phyloP scores from a whole-genome alignment of 2,113 vertebrate species.

The Helogale parvula region DNA sequence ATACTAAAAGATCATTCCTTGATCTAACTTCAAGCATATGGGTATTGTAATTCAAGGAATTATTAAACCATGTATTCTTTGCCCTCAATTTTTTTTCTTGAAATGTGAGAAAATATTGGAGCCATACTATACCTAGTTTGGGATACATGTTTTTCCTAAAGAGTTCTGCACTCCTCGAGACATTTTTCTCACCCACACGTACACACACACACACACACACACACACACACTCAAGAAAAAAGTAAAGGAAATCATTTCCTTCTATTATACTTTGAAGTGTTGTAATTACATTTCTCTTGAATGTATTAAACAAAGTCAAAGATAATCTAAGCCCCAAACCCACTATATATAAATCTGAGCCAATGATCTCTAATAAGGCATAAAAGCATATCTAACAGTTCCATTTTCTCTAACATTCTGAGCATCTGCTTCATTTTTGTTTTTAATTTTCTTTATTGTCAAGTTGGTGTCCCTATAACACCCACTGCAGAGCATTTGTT shows the following conservation, averaged over 20 bases:
- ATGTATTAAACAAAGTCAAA: constrained; percentile 7
- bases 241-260: constrained; percentile 22
- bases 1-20: not conserved
- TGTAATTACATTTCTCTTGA: constrained; percentile 23
- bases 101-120: not conserved
- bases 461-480: too few species aligned
- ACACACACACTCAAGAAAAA: not conserved
- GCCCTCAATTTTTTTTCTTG: not conserved
- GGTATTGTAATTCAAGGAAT: not conserved
- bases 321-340: not conserved
- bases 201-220: too few species aligned
- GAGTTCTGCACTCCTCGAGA: not conserved
- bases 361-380: not conserved
- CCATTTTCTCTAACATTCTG: not conserved
- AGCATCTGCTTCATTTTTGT: not conserved
- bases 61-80: not conserved
- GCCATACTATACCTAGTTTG: not conserved
- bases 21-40: not conserved
- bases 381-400: not conserved
- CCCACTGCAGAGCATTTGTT: not conserved
- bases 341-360: not conserved
- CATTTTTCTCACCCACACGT: not conserved
- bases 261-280: not conserved
- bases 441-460: too few species aligned
- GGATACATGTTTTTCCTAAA: not conserved